Evolutionary conservation across 2,113 vertebrate genomes (phyloP).

Genomic region (Physeter macrocephalus): DNA sequence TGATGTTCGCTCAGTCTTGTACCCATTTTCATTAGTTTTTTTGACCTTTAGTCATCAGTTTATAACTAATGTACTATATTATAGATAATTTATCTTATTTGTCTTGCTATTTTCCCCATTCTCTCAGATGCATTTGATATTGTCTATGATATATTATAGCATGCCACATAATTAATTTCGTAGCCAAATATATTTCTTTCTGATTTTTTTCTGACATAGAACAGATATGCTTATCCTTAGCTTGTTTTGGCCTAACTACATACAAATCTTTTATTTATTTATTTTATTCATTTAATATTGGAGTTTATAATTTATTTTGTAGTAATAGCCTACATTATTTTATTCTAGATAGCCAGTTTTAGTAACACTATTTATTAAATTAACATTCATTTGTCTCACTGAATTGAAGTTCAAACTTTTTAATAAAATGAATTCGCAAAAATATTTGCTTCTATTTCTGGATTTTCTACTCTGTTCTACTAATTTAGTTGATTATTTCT

Average conservation of each 20-base stretch:
- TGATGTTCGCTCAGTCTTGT: neutral
- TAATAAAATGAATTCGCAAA: neutral
- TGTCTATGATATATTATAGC: neutral
- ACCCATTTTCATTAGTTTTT: neutral
- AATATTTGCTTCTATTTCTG: neutral
- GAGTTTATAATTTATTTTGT: neutral
- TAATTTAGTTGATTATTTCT: neutral
- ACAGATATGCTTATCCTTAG: neutral
- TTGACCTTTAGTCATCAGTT: neutral
- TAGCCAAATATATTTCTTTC: neutral
- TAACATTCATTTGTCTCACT: neutral
- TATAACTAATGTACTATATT: neutral
- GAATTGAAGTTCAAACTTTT: neutral
- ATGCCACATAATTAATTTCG: neutral
- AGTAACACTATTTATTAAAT: neutral
- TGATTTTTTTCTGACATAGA: neutral
- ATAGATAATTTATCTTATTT: neutral
- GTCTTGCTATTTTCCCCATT: neutral
- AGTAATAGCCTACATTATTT: neutral
- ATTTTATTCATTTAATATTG: neutral
- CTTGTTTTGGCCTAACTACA: neutral
- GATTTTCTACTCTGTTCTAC: neutral
- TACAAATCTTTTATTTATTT: neutral
- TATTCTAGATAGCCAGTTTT: neutral
- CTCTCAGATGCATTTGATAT: neutral